These are phyloP conservation scores for Myathropa florea DNA, from an alignment of 2,888 invertebrate genomes.

Conservation along the genomic window DNA sequence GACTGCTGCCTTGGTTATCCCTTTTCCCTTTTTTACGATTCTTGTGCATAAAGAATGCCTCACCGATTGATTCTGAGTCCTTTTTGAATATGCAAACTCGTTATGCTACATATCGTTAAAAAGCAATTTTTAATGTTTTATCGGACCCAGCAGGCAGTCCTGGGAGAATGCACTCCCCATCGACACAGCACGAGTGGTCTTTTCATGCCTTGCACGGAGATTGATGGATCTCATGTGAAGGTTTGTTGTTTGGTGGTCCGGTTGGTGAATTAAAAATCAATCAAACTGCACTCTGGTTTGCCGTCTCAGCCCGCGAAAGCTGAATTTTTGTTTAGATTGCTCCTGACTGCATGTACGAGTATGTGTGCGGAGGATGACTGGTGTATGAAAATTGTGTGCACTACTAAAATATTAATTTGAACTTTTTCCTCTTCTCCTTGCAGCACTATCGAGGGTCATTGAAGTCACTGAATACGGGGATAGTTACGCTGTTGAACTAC, in stretches of 20 bases:
- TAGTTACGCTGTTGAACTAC: slow-evolving; percentile 98
- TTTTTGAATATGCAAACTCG: slow-evolving; percentile 42
- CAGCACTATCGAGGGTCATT: slow-evolving; percentile 96
- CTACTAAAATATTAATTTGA: slow-evolving; percentile 40
- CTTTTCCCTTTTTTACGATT: slow-evolving; percentile 1
- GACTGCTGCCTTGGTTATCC: not conserved
- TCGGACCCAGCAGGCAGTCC: not conserved
- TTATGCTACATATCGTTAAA: slow-evolving; percentile 35
- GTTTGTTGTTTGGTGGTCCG: slow-evolving; percentile 16
- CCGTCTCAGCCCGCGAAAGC: slow-evolving; percentile 37
- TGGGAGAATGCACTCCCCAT: not conserved
- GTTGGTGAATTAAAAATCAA: slow-evolving; percentile 60
- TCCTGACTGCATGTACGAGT: too few species aligned
- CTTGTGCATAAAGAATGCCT: slow-evolving; percentile 3
- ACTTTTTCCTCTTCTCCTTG: slow-evolving; percentile 74
- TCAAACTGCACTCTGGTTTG: not conserved
- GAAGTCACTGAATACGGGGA: slow-evolving; percentile 98
- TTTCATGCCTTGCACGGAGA: not conserved
- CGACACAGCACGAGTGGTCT: not conserved
- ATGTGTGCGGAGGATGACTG: not conserved
- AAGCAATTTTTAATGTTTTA: slow-evolving; percentile 43
- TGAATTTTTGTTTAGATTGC: slow-evolving; percentile 28
- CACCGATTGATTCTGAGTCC: slow-evolving; percentile 4
- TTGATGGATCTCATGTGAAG: not conserved
- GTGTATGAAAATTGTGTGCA: not conserved